Evolutionary conservation across 2,797 vertebrate genomes (phyloP).

Genomic region (Gadopsis marmoratus): DNA sequence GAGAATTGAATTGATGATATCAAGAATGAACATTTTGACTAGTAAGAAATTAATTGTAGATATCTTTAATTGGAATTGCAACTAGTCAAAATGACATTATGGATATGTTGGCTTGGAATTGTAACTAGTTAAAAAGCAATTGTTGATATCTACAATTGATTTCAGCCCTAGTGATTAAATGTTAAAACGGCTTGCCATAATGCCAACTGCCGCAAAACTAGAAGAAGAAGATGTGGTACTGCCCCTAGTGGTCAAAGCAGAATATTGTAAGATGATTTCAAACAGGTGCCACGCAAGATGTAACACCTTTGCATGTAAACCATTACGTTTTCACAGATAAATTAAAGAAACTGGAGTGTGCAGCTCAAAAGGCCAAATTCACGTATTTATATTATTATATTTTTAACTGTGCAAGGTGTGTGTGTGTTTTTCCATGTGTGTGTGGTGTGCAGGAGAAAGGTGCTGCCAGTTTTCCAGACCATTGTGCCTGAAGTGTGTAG

Average conservation of each 20-base stretch:
- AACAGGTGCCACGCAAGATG: background rate
- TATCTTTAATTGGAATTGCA: too few relatives aligned
- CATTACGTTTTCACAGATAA: background rate
- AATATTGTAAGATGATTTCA: background rate
- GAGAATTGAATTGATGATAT: too few relatives aligned
- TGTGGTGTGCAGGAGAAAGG: background rate
- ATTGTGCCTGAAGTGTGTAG: constrained; percentile 18
- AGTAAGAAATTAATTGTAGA: too few relatives aligned
- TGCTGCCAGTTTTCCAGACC: constrained; percentile 25
- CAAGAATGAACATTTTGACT: too few relatives aligned
- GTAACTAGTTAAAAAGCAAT: too few relatives aligned
- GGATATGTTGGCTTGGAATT: too few relatives aligned
- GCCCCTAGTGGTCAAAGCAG: background rate
- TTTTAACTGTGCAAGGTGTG: background rate
- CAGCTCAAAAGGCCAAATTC: background rate
- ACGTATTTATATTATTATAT: background rate
- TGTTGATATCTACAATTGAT: too few relatives aligned
- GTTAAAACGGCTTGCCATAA: too few relatives aligned
- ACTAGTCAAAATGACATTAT: too few relatives aligned
- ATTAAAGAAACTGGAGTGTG: background rate
- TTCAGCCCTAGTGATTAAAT: too few relatives aligned
- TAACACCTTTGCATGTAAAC: constrained; percentile 1
- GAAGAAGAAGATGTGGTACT: constrained; percentile 18
- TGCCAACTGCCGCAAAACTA: too few relatives aligned
- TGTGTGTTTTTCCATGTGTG: background rate